Percentiles rank a stretch among this genome's conserved stretches.
Conservation (phyloP, 2,113 vertebrate species). For the Parus major region DNA sequence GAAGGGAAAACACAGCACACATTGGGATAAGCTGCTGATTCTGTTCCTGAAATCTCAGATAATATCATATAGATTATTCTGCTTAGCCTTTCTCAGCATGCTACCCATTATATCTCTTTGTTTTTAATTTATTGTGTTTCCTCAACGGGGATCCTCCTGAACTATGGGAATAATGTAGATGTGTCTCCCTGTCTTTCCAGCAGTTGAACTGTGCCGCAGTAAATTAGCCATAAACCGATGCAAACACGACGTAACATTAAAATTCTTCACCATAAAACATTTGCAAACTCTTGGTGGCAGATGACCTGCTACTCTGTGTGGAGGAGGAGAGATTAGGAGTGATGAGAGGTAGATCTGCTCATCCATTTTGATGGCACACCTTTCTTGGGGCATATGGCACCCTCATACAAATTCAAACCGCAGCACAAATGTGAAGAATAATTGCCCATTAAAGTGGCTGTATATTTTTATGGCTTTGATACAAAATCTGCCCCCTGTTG, state of each 20-base stretch:
- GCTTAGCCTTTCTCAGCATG: constrained; percentile 9
- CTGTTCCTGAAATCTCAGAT: neutral
- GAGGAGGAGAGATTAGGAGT: neutral
- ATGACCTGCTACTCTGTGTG: neutral
- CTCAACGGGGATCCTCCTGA: constrained; percentile 21
- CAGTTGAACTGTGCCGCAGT: neutral
- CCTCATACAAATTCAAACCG: constrained; percentile 71
- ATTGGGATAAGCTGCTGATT: neutral
- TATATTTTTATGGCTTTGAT: constrained; percentile 82
- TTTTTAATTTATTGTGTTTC: constrained; percentile 61
- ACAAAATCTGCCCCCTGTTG: constrained; percentile 79
- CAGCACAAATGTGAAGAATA: constrained; percentile 79
- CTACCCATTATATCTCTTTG: neutral
- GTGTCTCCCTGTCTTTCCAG: neutral
- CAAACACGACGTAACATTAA: neutral
- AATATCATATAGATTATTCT: constrained; percentile 6
- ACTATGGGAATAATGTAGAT: neutral
- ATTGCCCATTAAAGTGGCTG: constrained; percentile 82
- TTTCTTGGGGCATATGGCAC: constrained; percentile 76
- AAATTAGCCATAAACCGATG: constrained; percentile 31
- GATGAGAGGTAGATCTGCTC: constrained; percentile 16
- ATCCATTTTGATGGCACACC: constrained; percentile 58
- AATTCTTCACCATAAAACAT: neutral
- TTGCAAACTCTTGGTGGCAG: neutral
- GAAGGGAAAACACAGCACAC: neutral